phyloP scores from a whole-genome alignment of 2,888 invertebrate genomes.

The Linyphia triangularis region DNA sequence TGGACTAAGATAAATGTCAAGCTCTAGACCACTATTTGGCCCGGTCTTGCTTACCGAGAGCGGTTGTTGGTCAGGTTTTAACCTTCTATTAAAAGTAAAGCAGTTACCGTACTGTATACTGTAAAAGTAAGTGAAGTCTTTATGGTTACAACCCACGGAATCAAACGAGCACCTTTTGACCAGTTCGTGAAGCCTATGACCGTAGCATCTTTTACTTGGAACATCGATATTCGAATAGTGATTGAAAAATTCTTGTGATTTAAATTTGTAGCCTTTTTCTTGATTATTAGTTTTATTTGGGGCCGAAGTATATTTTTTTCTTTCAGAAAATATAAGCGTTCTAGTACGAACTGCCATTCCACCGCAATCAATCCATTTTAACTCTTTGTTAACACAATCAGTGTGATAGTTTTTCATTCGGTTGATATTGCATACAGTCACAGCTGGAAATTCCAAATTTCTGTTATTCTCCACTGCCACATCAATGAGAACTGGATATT shows the following conservation, averaged over 20 bases:
- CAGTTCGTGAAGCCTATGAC: slow-evolving; percentile 6
- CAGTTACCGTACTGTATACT: slow-evolving; percentile 55
- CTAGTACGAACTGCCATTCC: neutral
- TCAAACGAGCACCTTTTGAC: slow-evolving; percentile 32
- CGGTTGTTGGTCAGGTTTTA: neutral
- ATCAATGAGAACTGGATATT: slow-evolving; percentile 41
- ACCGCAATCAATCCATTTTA: neutral
- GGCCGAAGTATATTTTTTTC: neutral
- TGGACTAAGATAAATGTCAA: slow-evolving; percentile 70
- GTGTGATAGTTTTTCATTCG: neutral
- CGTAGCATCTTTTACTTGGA: slow-evolving; percentile 4
- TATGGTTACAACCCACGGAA: neutral
- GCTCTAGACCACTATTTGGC: slow-evolving; percentile 36
- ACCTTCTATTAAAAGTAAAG: slow-evolving; percentile 28
- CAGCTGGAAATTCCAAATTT: slow-evolving; percentile 21
- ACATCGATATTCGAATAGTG: slow-evolving; percentile 4
- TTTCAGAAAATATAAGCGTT: neutral
- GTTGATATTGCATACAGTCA: slow-evolving; percentile 50
- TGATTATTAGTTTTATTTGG: neutral
- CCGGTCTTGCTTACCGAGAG: neutral
- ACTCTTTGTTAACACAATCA: neutral
- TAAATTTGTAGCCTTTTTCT: neutral
- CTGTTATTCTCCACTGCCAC: neutral
- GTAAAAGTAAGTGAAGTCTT: slow-evolving; percentile 31
- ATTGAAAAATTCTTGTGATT: slow-evolving; percentile 1